These are phyloP conservation scores for Nyctereutes procyonoides DNA, from an alignment of 2,113 vertebrate genomes.

Conservation along the genomic window DNA sequence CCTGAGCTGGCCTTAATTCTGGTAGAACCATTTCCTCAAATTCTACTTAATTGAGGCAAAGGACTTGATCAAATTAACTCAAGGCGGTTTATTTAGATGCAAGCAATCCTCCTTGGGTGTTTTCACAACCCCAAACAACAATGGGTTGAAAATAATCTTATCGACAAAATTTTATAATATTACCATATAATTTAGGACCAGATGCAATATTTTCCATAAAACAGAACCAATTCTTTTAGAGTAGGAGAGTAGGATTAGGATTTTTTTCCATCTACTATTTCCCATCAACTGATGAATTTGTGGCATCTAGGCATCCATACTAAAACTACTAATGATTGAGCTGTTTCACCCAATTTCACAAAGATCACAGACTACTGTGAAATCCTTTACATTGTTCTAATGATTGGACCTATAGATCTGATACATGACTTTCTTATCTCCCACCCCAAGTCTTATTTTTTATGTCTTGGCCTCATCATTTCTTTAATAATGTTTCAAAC, in stretches of 20 bases:
- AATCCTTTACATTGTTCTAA: neutral
- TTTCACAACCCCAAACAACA: constrained; percentile 23
- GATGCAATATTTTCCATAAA: neutral
- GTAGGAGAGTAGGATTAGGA: neutral
- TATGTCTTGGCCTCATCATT: neutral
- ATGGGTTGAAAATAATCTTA: constrained; percentile 42
- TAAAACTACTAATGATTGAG: neutral
- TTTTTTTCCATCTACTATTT: neutral
- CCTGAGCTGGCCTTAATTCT: constrained; percentile 52
- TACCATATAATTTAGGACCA: neutral
- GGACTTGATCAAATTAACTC: constrained; percentile 56
- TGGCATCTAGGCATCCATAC: neutral
- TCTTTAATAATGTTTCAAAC: constrained; percentile 1
- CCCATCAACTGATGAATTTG: neutral
- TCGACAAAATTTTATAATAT: constrained; percentile 29
- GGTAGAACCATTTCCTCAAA: constrained; percentile 25
- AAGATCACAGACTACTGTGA: neutral
- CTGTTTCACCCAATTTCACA: neutral
- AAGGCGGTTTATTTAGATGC: constrained; percentile 56
- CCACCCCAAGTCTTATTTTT: neutral
- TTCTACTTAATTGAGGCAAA: constrained; percentile 62
- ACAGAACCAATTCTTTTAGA: neutral
- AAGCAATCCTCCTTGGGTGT: constrained; percentile 39
- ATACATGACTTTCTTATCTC: neutral
- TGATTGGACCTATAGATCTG: neutral